phyloP scores from a whole-genome alignment of 2,113 vertebrate species.

The Nothobranchius furzeri region DNA sequence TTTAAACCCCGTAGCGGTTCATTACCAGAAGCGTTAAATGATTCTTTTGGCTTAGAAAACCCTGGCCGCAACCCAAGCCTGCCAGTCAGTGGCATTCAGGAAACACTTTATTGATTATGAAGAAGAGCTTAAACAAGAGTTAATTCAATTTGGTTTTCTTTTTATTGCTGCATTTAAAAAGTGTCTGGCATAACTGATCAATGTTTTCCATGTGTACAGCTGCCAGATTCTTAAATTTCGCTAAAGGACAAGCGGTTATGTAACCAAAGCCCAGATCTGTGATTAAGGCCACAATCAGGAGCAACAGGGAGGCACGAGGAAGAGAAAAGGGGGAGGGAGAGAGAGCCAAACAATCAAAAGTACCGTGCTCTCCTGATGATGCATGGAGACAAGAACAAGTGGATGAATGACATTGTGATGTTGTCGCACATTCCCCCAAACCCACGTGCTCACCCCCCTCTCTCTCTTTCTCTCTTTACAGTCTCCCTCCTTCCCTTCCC shows the following conservation, averaged over 20 bases:
- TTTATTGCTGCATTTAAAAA: conserved; percentile 9
- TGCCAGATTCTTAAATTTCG: conserved; percentile 40
- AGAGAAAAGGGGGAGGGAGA: background rate
- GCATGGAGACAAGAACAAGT: conserved; percentile 41
- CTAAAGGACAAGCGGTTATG: conserved; percentile 32
- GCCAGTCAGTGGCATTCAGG: conserved; percentile 10
- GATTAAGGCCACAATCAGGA: conserved; percentile 50
- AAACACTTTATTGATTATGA: conserved; percentile 12
- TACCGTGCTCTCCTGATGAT: conserved; percentile 47
- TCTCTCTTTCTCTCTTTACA: too few relatives aligned
- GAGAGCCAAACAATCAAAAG: conserved; percentile 40
- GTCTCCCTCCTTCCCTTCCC: conserved; percentile 30
- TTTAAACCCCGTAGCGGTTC: conserved; percentile 51
- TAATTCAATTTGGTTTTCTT: conserved; percentile 19
- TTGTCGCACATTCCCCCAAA: conserved; percentile 69
- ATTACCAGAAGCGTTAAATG: conserved; percentile 45
- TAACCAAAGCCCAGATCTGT: conserved; percentile 63
- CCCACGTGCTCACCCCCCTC: conserved; percentile 42
- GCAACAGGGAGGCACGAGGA: conserved; percentile 1
- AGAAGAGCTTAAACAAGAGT: conserved; percentile 27
- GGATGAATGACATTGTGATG: conserved; percentile 74
- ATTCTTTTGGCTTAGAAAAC: conserved; percentile 31
- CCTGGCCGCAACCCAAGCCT: conserved; percentile 19
- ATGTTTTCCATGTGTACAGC: background rate
- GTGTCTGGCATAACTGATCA: conserved; percentile 5